Conservation (phyloP, 2,113 vertebrate genomes). For the Hystrix cristata region DNA sequence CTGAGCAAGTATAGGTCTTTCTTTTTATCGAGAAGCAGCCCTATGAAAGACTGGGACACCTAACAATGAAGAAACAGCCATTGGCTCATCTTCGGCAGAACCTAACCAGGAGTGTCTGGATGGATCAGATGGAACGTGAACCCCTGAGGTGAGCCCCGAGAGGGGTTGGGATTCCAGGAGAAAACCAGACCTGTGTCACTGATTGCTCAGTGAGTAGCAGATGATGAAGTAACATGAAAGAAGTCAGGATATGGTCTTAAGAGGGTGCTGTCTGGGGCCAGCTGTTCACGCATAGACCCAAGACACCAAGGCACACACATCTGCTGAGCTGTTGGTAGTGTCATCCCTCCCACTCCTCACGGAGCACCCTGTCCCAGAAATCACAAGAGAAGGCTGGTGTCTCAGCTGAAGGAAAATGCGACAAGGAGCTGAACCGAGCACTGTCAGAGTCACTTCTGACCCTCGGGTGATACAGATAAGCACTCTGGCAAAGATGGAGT, state of each 20-base stretch:
- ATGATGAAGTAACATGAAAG: neutral
- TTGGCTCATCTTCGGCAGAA: neutral
- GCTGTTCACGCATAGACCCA: neutral
- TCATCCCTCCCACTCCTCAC: neutral
- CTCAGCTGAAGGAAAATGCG: neutral
- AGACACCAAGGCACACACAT: neutral
- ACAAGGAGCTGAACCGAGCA: slow-evolving; percentile 29
- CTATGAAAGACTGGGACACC: neutral
- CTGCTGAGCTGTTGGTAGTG: neutral
- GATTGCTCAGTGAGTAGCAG: neutral
- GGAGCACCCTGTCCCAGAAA: neutral
- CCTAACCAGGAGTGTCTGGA: neutral
- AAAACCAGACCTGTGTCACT: neutral
- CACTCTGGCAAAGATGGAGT: neutral
- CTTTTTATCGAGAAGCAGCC: neutral
- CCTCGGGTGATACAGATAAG: neutral
- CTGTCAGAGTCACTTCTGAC: neutral
- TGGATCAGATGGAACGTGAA: neutral
- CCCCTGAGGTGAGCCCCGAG: neutral
- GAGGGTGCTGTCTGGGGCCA: too few species aligned
- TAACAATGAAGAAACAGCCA: neutral
- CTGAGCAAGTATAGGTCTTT: neutral
- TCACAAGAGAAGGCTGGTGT: neutral
- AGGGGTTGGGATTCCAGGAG: neutral
- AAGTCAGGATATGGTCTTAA: neutral